A percentile compares a stretch with the other conserved stretches of the same genome.
phyloP scores from a whole-genome alignment of 2,113 vertebrate species.

The Gorsachius goisagi region DNA sequence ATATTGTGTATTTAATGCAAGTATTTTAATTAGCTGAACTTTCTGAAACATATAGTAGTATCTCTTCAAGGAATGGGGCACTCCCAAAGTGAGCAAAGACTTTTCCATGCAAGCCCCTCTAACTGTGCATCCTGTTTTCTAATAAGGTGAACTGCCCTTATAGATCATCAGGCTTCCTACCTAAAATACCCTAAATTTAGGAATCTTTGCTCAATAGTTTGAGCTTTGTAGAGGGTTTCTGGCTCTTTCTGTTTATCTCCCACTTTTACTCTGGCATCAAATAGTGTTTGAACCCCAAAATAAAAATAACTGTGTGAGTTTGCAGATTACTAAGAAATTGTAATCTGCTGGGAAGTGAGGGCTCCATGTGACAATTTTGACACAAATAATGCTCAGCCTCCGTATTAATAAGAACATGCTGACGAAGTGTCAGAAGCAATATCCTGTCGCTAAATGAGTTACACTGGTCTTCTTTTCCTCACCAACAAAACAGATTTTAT shows the following conservation, averaged over 20 bases:
- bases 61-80: neutral
- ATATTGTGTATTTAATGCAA: neutral
- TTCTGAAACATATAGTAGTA: neutral
- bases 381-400: neutral
- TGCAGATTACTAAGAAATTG: neutral
- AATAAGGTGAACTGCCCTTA: neutral
- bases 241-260: neutral
- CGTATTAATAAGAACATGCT: neutral
- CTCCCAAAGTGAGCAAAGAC: neutral
- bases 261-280: neutral
- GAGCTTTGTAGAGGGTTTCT: neutral
- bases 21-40: neutral
- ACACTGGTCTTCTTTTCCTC: neutral
- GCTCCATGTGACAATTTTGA: neutral
- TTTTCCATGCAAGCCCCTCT: neutral
- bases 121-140: neutral
- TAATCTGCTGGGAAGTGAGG: neutral
- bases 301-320: neutral
- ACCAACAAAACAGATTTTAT: neutral
- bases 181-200: neutral
- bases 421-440: neutral
- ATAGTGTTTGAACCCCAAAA: neutral
- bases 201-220: neutral
- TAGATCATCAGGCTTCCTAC: neutral
- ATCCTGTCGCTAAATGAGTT: conserved; percentile 5